phyloP scores from a whole-genome alignment of 2,797 vertebrate genomes.

The Iguana delicatissima region DNA sequence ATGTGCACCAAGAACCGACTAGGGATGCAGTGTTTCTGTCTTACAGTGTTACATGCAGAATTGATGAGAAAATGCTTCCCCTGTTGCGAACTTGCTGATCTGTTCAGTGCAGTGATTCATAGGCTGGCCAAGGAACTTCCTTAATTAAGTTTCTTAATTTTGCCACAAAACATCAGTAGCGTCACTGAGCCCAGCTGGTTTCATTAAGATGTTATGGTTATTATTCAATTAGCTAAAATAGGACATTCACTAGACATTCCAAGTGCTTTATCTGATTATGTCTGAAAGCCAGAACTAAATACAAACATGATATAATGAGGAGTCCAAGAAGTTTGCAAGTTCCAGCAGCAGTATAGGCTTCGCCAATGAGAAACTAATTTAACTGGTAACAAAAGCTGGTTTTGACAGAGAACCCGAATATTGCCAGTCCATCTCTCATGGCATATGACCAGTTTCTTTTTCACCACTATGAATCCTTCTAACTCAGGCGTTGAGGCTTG shows the following conservation, averaged over 20 bases:
- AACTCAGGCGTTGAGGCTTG: conserved; percentile 58
- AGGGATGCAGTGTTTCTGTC: conserved; percentile 46
- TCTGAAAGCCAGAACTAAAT: conserved; percentile 56
- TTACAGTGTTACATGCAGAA: conserved; percentile 38
- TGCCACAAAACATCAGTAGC: conserved; percentile 62
- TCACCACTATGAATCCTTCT: conserved; percentile 51
- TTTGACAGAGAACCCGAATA: conserved; percentile 41
- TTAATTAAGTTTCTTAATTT: conserved; percentile 59
- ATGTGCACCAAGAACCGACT: not conserved
- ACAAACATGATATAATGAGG: conserved; percentile 48
- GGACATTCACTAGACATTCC: conserved; percentile 52
- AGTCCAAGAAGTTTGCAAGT: conserved; percentile 31
- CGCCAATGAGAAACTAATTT: conserved; percentile 25
- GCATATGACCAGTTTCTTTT: conserved; percentile 13
- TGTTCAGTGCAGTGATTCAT: conserved; percentile 56
- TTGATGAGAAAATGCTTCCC: conserved; percentile 55
- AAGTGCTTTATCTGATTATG: conserved; percentile 41
- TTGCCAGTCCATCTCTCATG: not conserved
- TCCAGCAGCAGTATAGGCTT: conserved; percentile 27
- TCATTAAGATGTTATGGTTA: conserved; percentile 62
- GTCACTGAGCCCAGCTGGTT: conserved; percentile 60
- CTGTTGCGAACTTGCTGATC: conserved; percentile 56
- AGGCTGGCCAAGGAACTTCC: conserved; percentile 55
- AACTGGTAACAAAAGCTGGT: conserved; percentile 37
- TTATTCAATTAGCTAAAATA: conserved; percentile 69